Evolutionary conservation across 1,140 invertebrate species (phyloP).

Genomic region (Temnothorax curvispinosus): DNA sequence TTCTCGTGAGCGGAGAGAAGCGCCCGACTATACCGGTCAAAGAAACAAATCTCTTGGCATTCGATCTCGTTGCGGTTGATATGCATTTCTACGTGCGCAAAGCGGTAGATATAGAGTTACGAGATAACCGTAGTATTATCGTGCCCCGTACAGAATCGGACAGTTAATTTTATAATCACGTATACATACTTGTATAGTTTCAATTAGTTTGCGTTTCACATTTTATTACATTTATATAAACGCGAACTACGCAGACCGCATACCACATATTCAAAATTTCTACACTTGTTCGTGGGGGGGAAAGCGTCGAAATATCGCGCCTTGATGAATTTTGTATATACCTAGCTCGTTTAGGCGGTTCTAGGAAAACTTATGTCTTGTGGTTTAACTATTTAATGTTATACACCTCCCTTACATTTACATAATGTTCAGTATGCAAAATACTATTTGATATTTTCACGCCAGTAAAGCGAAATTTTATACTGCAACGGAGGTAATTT

Average conservation of each 20-base stretch:
- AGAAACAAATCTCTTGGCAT: neutral
- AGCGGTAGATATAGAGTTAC: neutral
- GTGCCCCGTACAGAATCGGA: neutral
- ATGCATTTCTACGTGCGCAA: neutral
- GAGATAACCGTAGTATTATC: neutral
- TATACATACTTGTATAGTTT: neutral
- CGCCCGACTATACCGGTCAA: neutral
- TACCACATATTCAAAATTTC: neutral
- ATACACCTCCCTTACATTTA: slow-evolving; percentile 16
- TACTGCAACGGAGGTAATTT: slow-evolving; percentile 45
- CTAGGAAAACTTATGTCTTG: slow-evolving; percentile 14
- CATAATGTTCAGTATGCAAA: slow-evolving; percentile 54
- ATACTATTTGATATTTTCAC: slow-evolving; percentile 54
- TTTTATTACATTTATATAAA: neutral
- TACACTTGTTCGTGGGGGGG: neutral
- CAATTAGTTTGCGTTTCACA: neutral
- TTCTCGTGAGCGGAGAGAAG: neutral
- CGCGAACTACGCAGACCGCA: neutral
- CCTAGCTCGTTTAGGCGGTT: neutral
- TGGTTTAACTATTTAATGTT: slow-evolving; percentile 27
- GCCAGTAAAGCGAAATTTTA: slow-evolving; percentile 53
- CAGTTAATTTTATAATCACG: neutral
- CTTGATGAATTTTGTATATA: neutral
- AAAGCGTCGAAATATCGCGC: neutral
- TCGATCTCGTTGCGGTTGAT: slow-evolving; percentile 2